phyloP scores from a whole-genome alignment of 2,888 invertebrate species.

The Melanostoma scalare region DNA sequence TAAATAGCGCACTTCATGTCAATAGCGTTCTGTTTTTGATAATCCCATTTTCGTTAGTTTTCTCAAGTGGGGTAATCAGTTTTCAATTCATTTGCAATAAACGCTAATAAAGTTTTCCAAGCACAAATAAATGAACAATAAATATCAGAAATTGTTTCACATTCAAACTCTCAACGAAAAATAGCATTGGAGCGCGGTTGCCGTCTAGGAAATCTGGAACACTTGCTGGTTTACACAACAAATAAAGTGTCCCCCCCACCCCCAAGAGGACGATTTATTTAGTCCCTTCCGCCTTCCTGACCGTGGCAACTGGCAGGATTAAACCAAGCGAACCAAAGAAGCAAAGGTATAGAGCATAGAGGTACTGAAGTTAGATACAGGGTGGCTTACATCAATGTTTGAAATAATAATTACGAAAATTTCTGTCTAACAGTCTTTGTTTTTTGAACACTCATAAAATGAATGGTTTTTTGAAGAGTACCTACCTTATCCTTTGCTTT shows the following conservation, averaged over 20 bases:
- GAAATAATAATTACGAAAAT: no score
- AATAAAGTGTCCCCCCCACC: conserved; percentile 60
- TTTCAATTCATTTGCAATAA: conserved; percentile 70
- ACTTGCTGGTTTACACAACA: conserved; percentile 43
- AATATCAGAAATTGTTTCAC: conserved; percentile 62
- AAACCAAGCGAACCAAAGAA: conserved; percentile 4
- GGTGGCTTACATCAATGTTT: not conserved
- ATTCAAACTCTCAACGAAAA: conserved; percentile 35
- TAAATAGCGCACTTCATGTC: conserved; percentile 24
- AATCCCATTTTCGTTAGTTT: conserved; percentile 48
- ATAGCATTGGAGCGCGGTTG: conserved; percentile 10
- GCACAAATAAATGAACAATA: conserved; percentile 56
- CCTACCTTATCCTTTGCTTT: no score
- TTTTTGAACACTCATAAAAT: no score
- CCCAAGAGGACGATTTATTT: conserved; percentile 62
- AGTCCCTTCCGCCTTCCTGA: conserved; percentile 51
- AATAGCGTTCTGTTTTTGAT: conserved; percentile 17
- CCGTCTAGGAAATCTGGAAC: conserved; percentile 46
- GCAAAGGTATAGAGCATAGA: not conserved
- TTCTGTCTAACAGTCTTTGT: no score
- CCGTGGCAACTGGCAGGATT: conserved; percentile 43
- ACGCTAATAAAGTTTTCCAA: conserved; percentile 61
- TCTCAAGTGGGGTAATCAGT: conserved; percentile 45
- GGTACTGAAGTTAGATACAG: conserved; percentile 7
- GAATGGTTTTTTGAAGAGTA: no score